Evolutionary conservation across 2,888 invertebrate genomes (phyloP).

Genomic region (Spatulosminthurus flaviceps): DNA sequence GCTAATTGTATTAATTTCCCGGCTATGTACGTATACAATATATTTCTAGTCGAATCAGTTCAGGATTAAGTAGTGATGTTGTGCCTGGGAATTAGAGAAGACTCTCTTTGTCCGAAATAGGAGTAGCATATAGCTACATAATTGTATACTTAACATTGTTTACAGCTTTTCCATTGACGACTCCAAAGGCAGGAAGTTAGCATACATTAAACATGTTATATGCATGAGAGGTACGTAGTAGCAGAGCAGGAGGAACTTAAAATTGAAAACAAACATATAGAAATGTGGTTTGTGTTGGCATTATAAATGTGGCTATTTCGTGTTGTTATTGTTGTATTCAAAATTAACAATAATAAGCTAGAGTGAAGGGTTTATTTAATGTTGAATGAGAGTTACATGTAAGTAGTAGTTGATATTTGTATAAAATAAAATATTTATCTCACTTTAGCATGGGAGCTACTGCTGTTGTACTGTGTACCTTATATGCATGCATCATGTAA

Average conservation of each 20-base stretch:
- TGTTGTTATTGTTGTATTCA: not conserved
- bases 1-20: not conserved
- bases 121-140: no score
- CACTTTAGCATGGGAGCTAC: no score
- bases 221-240: not conserved
- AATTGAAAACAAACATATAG: slow-evolving; percentile 13
- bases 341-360: no score
- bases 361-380: no score
- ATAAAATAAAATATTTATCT: no score
- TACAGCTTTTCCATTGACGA: not conserved
- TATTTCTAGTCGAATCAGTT: not conserved
- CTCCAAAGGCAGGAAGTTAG: not conserved
- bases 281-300: not conserved
- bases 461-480: not conserved
- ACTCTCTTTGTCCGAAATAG: no score
- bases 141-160: not conserved
- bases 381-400: no score
- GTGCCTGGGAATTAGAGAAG: slow-evolving; percentile 4
- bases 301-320: not conserved
- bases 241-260: not conserved
- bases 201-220: not conserved
- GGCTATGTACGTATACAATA: not conserved
- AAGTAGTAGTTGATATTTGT: no score
- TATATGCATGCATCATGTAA: no score
- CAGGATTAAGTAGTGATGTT: not conserved